Conservation (phyloP, 2,888 invertebrate species). For the Agrotis segetum region DNA sequence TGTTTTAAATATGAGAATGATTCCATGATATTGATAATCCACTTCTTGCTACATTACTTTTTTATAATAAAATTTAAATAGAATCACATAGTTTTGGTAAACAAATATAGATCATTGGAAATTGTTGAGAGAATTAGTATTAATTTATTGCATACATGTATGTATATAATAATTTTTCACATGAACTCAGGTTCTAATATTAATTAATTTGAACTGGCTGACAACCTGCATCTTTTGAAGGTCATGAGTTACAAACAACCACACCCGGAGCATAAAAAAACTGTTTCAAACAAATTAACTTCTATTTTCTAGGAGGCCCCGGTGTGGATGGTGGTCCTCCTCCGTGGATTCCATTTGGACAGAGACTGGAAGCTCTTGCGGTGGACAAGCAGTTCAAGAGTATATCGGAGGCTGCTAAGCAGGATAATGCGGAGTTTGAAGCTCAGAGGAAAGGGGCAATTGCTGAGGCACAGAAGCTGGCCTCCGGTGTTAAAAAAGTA, state of each 20-base stretch:
- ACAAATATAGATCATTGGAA: too few relatives aligned
- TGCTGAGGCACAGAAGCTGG: constrained; percentile 94
- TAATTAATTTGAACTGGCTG: background rate
- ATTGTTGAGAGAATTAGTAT: too few relatives aligned
- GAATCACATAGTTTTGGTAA: background rate
- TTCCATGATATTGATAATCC: background rate
- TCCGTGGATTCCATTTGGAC: constrained; percentile 98
- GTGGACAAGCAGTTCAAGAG: constrained; percentile 94
- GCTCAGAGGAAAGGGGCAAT: constrained; percentile 97
- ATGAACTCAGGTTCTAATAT: background rate
- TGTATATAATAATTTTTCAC: too few relatives aligned
- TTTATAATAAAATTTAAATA: background rate
- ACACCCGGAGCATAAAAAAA: too few relatives aligned
- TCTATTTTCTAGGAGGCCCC: constrained; percentile 83
- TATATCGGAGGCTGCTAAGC: constrained; percentile 91
- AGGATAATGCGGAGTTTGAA: constrained; percentile 96
- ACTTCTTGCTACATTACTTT: background rate
- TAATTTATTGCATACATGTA: too few relatives aligned
- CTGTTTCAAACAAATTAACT: background rate
- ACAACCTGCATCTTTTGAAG: background rate
- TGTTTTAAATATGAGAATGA: background rate
- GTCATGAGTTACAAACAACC: background rate
- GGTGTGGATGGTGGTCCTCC: constrained; percentile 95
- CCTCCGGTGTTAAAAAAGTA: constrained; percentile 90
- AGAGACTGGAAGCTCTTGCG: constrained; percentile 92